Percentiles rank a stretch among this genome's conserved stretches.
Conservation (phyloP, 2,113 vertebrate genomes). For the Ptychochromis oligacanthus region DNA sequence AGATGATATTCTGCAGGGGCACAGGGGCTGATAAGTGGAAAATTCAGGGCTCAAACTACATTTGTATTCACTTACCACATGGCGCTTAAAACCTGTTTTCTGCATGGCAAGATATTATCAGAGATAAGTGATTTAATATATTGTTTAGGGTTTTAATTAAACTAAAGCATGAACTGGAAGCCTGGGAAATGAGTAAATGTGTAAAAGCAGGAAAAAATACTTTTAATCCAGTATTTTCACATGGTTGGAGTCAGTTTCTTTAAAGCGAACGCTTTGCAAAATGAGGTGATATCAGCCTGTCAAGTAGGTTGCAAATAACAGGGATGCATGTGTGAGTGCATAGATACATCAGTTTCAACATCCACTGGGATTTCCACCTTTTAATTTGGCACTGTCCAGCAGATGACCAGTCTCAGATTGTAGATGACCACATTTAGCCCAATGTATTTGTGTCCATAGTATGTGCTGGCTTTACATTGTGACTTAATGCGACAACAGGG, state of each 20-base stretch:
- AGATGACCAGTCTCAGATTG: background rate
- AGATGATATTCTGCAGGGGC: background rate
- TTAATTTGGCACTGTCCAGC: constrained; percentile 24
- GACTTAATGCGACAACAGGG: constrained; percentile 3
- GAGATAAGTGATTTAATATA: too few relatives aligned
- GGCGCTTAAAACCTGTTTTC: background rate
- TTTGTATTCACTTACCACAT: background rate
- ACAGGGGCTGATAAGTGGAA: background rate
- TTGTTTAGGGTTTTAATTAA: too few relatives aligned
- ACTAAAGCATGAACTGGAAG: background rate
- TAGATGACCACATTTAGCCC: background rate
- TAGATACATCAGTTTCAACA: background rate
- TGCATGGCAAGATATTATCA: too few relatives aligned
- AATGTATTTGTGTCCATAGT: constrained; percentile 6
- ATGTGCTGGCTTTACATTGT: background rate
- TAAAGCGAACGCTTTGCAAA: background rate
- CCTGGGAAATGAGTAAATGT: background rate
- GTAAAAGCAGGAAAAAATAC: background rate
- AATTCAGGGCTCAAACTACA: background rate
- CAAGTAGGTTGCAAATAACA: background rate
- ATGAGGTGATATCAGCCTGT: constrained; percentile 3
- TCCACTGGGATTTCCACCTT: constrained; percentile 33
- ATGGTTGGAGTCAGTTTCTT: background rate
- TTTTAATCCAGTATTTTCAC: background rate
- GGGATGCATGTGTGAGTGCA: background rate